Evolutionary conservation across 2,113 vertebrate genomes (phyloP).

Genomic region (Cyrtonyx montezumae): DNA sequence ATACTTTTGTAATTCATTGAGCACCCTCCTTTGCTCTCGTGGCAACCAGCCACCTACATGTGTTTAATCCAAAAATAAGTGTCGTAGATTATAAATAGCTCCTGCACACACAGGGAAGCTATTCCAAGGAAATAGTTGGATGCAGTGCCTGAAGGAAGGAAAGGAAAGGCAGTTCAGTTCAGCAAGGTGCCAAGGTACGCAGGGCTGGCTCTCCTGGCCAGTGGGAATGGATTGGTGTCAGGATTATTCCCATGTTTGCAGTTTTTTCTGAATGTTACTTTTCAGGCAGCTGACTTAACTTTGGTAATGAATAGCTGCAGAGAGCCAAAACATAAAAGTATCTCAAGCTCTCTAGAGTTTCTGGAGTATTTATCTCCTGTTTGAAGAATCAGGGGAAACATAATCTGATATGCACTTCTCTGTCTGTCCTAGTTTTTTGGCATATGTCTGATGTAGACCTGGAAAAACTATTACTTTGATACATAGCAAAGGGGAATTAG

Average conservation of each 20-base stretch:
- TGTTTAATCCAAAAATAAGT: constrained; percentile 54
- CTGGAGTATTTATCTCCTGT: background rate
- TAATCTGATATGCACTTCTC: background rate
- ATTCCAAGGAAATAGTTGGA: constrained; percentile 77
- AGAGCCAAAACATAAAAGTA: background rate
- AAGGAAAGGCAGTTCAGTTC: constrained; percentile 65
- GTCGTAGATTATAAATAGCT: constrained; percentile 72
- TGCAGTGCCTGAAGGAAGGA: constrained; percentile 25
- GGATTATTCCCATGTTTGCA: background rate
- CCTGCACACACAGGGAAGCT: background rate
- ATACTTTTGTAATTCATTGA: constrained; percentile 1
- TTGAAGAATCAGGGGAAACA: background rate
- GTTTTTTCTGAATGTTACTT: background rate
- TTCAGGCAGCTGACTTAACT: background rate
- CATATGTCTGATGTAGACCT: background rate
- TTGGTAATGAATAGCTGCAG: background rate
- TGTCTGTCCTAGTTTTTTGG: background rate
- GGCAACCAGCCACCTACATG: constrained; percentile 53
- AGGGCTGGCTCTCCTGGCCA: background rate
- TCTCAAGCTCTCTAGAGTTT: background rate
- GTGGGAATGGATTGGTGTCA: background rate
- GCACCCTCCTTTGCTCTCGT: background rate
- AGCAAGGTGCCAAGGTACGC: constrained; percentile 44
- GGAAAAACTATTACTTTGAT: background rate
- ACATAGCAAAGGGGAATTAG: background rate